Percentiles rank a stretch among this genome's conserved stretches.
Conservation (phyloP, 2,113 vertebrate species). For the Neolamprologus cancellatus region DNA sequence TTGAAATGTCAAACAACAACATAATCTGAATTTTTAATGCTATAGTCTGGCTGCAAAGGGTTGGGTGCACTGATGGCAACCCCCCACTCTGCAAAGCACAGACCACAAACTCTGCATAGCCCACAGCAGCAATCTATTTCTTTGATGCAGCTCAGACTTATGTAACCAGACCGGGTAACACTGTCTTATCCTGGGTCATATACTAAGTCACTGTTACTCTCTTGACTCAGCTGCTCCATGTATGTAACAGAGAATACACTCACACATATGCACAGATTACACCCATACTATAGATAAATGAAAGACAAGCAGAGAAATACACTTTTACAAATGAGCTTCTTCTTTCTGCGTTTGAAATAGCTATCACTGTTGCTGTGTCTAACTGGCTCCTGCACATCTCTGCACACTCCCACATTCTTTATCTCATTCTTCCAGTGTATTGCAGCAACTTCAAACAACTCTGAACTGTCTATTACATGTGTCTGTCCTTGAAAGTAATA, state of each 20-base stretch:
- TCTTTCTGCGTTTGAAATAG: neutral
- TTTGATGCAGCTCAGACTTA: slow-evolving; percentile 18
- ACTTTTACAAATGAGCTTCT: neutral
- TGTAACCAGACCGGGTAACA: slow-evolving; percentile 23
- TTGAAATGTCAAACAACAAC: neutral
- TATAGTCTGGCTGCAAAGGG: neutral
- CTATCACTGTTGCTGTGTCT: neutral
- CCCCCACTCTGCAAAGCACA: neutral
- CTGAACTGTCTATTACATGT: neutral
- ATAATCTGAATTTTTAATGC: neutral
- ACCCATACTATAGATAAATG: neutral
- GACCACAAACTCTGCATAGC: neutral
- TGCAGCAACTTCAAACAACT: neutral
- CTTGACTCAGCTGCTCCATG: neutral
- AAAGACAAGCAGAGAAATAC: neutral
- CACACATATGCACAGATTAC: neutral
- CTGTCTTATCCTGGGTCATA: neutral
- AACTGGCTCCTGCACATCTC: neutral
- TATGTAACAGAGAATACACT: neutral
- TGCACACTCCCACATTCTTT: slow-evolving; percentile 22
- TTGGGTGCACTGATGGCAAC: neutral
- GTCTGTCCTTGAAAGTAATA: neutral
- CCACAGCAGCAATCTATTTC: slow-evolving; percentile 3
- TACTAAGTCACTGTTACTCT: neutral
- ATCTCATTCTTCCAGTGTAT: slow-evolving; percentile 8